Conservation (phyloP, 92 coral and sea anemone species). For the Virgularia gustaviana region DNA sequence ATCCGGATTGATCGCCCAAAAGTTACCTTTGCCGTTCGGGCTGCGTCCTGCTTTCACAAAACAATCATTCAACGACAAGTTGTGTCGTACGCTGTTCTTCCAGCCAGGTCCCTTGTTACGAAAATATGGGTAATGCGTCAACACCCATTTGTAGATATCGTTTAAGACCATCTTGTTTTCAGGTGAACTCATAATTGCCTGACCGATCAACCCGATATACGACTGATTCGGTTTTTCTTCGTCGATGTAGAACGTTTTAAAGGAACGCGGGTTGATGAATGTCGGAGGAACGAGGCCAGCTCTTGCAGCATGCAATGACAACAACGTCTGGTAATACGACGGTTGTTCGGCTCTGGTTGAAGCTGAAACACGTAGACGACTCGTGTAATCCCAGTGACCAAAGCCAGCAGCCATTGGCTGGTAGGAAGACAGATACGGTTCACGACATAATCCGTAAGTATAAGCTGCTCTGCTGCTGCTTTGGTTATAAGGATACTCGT, state of each 20-base stretch:
- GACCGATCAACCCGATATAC: constrained; percentile 54
- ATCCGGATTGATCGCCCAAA: constrained; percentile 57
- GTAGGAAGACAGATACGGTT: background rate
- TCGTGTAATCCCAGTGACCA: constrained; percentile 12
- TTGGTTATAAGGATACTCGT: background rate
- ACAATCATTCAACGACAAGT: constrained; percentile 52
- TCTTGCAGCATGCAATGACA: constrained; percentile 11
- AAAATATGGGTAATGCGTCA: constrained; percentile 52
- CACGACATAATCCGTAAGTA: constrained; percentile 5
- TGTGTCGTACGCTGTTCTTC: constrained; percentile 57
- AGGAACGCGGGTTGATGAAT: constrained; percentile 21
- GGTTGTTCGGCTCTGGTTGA: too few relatives aligned
- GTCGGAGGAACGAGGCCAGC: constrained; percentile 12
- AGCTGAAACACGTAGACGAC: background rate
- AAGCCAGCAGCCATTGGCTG: constrained; percentile 9
- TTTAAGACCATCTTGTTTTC: constrained; percentile 51
- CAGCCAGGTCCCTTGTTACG: constrained; percentile 61
- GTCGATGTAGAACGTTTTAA: constrained; percentile 29
- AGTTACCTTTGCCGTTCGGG: constrained; percentile 56
- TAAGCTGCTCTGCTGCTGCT: background rate
- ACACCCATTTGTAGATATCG: constrained; percentile 56
- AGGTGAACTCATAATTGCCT: constrained; percentile 55
- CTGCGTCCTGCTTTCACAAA: constrained; percentile 57
- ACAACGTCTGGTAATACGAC: constrained; percentile 19
- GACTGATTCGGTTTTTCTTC: constrained; percentile 58